Conservation (phyloP, 2,797 vertebrate genomes). For the Staurois parvus region DNA sequence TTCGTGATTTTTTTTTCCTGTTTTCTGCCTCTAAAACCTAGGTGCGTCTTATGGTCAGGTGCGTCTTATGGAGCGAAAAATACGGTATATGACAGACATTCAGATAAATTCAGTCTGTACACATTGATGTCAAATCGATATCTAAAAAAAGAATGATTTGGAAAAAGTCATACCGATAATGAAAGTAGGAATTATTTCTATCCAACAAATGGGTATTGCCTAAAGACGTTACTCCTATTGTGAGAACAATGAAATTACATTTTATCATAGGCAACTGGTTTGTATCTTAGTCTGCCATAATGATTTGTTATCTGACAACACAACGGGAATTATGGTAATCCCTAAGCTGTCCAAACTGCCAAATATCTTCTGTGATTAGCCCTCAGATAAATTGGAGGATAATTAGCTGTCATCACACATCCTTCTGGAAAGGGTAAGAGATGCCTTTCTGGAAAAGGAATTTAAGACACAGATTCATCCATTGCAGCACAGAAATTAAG, state of each 20-base stretch:
- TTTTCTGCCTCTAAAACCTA: too few relatives aligned
- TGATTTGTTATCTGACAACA: conserved; percentile 40
- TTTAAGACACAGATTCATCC: conserved; percentile 22
- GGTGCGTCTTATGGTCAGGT: too few relatives aligned
- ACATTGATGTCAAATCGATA: too few relatives aligned
- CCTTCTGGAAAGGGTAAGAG: conserved; percentile 42
- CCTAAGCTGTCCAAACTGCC: conserved; percentile 46
- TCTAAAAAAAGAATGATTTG: too few relatives aligned
- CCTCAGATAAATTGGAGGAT: conserved; percentile 48
- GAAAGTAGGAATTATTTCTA: too few relatives aligned
- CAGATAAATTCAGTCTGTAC: too few relatives aligned
- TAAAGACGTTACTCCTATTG: not conserved
- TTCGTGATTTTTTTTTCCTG: too few relatives aligned
- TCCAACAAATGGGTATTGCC: too few relatives aligned
- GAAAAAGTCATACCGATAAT: too few relatives aligned
- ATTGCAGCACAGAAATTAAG: conserved; percentile 6
- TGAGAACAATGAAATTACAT: not conserved
- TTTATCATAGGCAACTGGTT: conserved; percentile 16
- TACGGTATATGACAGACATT: too few relatives aligned
- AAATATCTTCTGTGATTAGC: conserved; percentile 54
- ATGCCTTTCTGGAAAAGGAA: conserved; percentile 24
- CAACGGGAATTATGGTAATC: conserved; percentile 36
- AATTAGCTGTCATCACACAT: conserved; percentile 61
- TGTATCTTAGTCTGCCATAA: conserved; percentile 32
- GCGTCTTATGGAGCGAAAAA: too few relatives aligned